Percentiles rank a stretch among this genome's conserved stretches.
Evolutionary conservation across 2,888 invertebrate genomes (phyloP).

Genomic region (Caenorhabditis doughertyi): DNA sequence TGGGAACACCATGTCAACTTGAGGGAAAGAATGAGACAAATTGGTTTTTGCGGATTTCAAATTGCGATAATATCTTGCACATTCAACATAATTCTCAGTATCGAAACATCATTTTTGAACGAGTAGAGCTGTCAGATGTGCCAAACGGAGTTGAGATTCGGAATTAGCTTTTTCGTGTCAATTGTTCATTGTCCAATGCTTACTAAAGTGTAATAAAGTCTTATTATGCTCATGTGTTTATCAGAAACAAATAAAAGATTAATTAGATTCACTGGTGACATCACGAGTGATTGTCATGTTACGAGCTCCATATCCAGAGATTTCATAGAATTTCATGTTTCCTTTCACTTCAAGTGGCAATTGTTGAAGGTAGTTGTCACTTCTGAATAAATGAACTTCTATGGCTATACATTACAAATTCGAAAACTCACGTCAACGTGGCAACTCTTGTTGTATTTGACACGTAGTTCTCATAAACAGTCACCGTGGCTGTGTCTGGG

Average conservation of each 20-base stretch:
- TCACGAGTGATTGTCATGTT: slow-evolving; percentile 40
- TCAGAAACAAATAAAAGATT: no score
- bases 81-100: neutral
- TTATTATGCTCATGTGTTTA: no score
- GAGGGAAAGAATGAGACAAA: no score
- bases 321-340: slow-evolving; percentile 30
- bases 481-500: neutral
- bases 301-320: slow-evolving; percentile 7
- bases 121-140: no score
- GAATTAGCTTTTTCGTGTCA: no score
- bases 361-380: slow-evolving; percentile 10
- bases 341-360: slow-evolving; percentile 34
- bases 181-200: no score
- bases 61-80: neutral
- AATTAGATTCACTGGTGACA: no score
- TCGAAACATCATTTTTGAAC: neutral
- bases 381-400: no score
- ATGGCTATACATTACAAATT: no score
- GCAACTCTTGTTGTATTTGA: neutral
- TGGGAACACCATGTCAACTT: no score
- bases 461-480: neutral
- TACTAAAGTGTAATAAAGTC: no score
- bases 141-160: no score
- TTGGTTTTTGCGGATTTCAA: neutral
- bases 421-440: neutral